These are phyloP conservation scores for Drosophila nasuta DNA, from an alignment of 1,140 invertebrate species.

Conservation along the genomic window DNA sequence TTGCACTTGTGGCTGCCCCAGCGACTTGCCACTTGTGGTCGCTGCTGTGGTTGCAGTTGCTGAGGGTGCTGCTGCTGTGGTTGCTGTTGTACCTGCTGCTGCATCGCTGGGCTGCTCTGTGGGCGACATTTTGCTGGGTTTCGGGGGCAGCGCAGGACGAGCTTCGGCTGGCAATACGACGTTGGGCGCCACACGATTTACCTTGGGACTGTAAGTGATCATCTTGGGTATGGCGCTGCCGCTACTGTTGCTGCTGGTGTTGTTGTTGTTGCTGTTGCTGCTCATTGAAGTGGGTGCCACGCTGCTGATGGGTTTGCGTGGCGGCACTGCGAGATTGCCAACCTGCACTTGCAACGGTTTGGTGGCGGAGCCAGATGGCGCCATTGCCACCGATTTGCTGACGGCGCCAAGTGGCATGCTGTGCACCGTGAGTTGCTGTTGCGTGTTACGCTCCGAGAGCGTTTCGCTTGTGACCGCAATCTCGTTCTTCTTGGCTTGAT, in stretches of 20 bases:
- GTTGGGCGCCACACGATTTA: constrained; percentile 83
- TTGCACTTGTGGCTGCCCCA: constrained; percentile 32
- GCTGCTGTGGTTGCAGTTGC: constrained; percentile 1
- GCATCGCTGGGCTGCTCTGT: constrained; percentile 50
- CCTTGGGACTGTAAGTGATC: constrained; percentile 87
- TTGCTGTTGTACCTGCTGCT: neutral
- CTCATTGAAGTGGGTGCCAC: constrained; percentile 91
- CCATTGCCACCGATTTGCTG: constrained; percentile 86
- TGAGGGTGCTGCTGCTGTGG: constrained; percentile 5
- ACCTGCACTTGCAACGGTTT: constrained; percentile 74
- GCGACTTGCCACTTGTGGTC: constrained; percentile 5
- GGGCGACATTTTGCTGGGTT: constrained; percentile 86
- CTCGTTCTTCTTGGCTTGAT: constrained; percentile 63
- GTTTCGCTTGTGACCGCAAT: constrained; percentile 75
- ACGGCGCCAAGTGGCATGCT: constrained; percentile 88
- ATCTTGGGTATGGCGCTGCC: constrained; percentile 87
- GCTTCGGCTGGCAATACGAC: constrained; percentile 62
- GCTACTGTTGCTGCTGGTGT: constrained; percentile 86
- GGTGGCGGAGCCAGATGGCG: constrained; percentile 35
- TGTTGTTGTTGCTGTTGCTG: constrained; percentile 74
- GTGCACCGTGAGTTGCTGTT: constrained; percentile 87
- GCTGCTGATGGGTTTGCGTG: constrained; percentile 92
- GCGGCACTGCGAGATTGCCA: constrained; percentile 78
- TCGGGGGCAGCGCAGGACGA: constrained; percentile 90
- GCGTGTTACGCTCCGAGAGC: constrained; percentile 71